phyloP scores from a whole-genome alignment of 2,888 invertebrate genomes.

The Glaucopsyche alexis region DNA sequence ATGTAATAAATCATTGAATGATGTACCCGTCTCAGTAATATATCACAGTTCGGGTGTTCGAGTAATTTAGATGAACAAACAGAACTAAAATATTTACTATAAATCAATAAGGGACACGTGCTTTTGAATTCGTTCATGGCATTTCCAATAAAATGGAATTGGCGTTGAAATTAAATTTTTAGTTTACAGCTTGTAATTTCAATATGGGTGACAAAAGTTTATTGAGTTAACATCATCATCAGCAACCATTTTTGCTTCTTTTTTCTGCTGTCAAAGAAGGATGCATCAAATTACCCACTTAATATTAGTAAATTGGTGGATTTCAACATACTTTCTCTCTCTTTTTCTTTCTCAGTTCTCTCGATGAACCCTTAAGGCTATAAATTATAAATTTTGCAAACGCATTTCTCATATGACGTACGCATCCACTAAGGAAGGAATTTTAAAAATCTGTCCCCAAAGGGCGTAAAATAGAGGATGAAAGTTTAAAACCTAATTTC shows the following conservation, averaged over 20 bases:
- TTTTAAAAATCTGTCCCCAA: too few species aligned
- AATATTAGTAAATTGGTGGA: too few species aligned
- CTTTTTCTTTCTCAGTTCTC: too few species aligned
- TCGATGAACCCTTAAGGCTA: too few species aligned
- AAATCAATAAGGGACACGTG: slow-evolving; percentile 24
- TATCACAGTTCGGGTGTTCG: not conserved
- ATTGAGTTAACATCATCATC: not conserved
- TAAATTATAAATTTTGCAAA: too few species aligned
- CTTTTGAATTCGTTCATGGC: slow-evolving; percentile 2
- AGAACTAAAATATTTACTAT: slow-evolving; percentile 8
- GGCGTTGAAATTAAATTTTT: slow-evolving; percentile 16
- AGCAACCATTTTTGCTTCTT: not conserved
- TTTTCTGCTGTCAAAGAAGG: not conserved
- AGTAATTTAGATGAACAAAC: not conserved
- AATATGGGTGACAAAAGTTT: slow-evolving; percentile 1
- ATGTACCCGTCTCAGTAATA: slow-evolving; percentile 5
- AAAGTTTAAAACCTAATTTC: too few species aligned
- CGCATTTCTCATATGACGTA: too few species aligned
- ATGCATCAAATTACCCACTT: not conserved
- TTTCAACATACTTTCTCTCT: too few species aligned
- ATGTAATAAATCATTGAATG: not conserved
- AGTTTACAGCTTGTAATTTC: not conserved
- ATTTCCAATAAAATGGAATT: slow-evolving; percentile 5
- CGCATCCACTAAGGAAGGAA: too few species aligned
- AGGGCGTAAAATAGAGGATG: too few species aligned